These are phyloP conservation scores for Podilymbus podiceps DNA, from an alignment of 2,113 vertebrate genomes.

Conservation along the genomic window DNA sequence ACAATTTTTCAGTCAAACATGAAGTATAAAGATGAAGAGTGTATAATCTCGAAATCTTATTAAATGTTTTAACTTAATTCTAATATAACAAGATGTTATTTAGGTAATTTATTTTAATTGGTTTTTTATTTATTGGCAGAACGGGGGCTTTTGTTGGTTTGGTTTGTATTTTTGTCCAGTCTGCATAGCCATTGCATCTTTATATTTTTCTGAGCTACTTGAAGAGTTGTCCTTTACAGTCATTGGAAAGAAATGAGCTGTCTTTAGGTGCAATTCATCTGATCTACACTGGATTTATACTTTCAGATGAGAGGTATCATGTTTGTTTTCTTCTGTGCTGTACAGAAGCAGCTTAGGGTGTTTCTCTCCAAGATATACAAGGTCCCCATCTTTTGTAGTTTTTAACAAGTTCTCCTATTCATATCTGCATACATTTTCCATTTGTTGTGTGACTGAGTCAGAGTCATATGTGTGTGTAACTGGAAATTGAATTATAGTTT, in stretches of 20 bases:
- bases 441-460: neutral
- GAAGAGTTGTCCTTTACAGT: neutral
- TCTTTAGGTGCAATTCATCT: neutral
- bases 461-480: rapidly evolving
- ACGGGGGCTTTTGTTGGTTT: neutral
- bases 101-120: neutral
- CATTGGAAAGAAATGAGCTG: neutral
- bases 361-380: neutral
- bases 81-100: neutral
- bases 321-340: neutral
- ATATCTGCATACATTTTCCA: neutral
- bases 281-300: neutral
- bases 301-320: neutral
- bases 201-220: neutral
- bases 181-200: neutral
- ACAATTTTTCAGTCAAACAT: neutral
- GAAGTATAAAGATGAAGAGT: neutral
- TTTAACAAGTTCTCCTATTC: neutral
- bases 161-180: neutral
- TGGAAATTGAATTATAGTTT: neutral
- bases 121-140: neutral
- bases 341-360: neutral
- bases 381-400: neutral
- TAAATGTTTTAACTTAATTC: neutral
- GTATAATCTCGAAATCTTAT: neutral